Evolutionary conservation across 1,140 invertebrate species (phyloP).

Genomic region (Pantala flavescens): DNA sequence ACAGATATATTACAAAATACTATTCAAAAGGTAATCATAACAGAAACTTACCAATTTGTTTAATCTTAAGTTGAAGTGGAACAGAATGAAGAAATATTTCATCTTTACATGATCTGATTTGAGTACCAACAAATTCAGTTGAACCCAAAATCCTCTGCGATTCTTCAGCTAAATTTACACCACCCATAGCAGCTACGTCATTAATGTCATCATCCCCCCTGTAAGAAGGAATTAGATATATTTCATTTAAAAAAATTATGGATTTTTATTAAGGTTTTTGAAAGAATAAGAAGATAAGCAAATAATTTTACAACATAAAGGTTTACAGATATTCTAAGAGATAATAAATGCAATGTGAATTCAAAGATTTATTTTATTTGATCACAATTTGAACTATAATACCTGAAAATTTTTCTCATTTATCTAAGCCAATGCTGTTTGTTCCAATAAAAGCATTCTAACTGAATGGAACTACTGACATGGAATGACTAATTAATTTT

Average conservation of each 20-base stretch:
- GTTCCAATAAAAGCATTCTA: too few relatives aligned
- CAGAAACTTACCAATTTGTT: conserved; percentile 53
- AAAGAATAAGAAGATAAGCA: conserved; percentile 22
- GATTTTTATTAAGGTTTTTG: conserved; percentile 25
- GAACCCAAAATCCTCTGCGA: conserved; percentile 88
- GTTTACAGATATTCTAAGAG: too few relatives aligned
- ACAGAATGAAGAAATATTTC: conserved; percentile 76
- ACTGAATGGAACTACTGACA: too few relatives aligned
- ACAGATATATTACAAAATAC: too few relatives aligned
- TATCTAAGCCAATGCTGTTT: too few relatives aligned
- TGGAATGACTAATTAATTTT: too few relatives aligned
- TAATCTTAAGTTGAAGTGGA: conserved; percentile 66
- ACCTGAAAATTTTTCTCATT: too few relatives aligned
- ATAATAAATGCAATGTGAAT: too few relatives aligned
- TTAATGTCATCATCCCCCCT: conserved; percentile 92
- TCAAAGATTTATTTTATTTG: too few relatives aligned
- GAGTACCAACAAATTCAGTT: conserved; percentile 89
- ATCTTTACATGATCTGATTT: conserved; percentile 92
- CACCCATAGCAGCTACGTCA: conserved; percentile 97
- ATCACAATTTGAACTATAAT: too few relatives aligned
- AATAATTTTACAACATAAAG: conserved; percentile 19
- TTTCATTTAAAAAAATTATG: conserved; percentile 4
- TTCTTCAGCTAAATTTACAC: conserved; percentile 96
- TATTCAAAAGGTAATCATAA: too few relatives aligned
- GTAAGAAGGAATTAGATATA: conserved; percentile 23